These are phyloP conservation scores for Sciurus carolinensis DNA, from an alignment of 2,797 vertebrate genomes.

Conservation along the genomic window DNA sequence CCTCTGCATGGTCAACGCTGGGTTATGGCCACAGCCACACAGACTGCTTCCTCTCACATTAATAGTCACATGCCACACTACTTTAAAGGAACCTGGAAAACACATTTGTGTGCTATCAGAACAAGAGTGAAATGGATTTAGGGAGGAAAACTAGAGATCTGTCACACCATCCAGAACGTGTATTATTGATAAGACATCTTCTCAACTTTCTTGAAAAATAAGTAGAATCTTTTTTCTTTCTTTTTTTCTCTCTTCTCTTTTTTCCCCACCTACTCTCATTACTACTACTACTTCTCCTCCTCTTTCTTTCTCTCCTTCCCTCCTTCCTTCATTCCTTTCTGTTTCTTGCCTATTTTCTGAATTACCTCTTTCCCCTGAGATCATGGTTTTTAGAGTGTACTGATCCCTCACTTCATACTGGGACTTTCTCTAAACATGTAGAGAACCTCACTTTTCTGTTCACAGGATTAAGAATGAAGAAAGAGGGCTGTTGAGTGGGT, in stretches of 20 bases:
- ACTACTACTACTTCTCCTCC: background rate
- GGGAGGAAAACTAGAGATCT: background rate
- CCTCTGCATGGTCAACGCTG: background rate
- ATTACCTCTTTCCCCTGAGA: background rate
- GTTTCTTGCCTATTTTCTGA: background rate
- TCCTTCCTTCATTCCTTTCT: too few relatives aligned
- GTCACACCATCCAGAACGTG: background rate
- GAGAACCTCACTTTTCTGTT: background rate
- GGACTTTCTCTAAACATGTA: background rate
- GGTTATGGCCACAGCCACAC: background rate
- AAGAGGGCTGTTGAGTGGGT: background rate
- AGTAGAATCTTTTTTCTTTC: background rate
- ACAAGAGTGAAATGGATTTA: background rate
- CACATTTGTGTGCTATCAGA: background rate
- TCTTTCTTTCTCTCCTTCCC: background rate
- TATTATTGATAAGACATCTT: slow-evolving; percentile 5
- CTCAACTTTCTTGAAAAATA: background rate
- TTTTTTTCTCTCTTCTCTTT: background rate
- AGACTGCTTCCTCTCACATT: background rate
- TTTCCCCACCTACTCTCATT: background rate
- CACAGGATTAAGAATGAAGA: background rate
- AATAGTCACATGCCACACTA: background rate
- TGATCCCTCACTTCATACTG: background rate
- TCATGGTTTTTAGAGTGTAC: background rate
- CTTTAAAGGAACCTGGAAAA: background rate